These are phyloP conservation scores for Agonum fuliginosum DNA, from an alignment of 2,888 invertebrate species.

Conservation along the genomic window DNA sequence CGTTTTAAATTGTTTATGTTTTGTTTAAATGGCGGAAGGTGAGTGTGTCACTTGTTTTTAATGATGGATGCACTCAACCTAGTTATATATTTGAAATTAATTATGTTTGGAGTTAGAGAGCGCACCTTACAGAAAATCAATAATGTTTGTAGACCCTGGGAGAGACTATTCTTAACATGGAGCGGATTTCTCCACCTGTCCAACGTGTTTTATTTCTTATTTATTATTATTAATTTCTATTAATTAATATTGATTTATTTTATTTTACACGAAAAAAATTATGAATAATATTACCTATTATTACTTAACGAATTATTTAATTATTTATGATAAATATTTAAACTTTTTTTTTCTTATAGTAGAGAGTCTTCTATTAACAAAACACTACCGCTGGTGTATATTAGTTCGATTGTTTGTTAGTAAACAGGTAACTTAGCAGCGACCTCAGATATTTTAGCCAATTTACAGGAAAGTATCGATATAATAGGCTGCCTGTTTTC, in stretches of 20 bases:
- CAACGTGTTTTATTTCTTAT: not conserved
- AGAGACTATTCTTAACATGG: slow-evolving; percentile 46
- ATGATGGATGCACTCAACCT: not conserved
- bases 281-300: too few relatives aligned
- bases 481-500: slow-evolving; percentile 68
- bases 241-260: not conserved
- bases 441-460: slow-evolving; percentile 68
- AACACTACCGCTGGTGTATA: not conserved
- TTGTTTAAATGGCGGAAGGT: not conserved
- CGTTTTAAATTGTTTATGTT: too few relatives aligned
- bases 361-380: not conserved
- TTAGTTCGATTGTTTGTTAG: slow-evolving; percentile 62
- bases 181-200: not conserved
- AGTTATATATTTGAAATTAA: slow-evolving; percentile 37
- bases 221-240: too few relatives aligned
- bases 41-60: not conserved
- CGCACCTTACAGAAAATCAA: slow-evolving; percentile 46
- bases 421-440: slow-evolving; percentile 70
- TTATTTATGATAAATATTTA: too few relatives aligned
- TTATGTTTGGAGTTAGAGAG: slow-evolving; percentile 27
- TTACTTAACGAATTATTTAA: too few relatives aligned
- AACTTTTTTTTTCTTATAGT: not conserved
- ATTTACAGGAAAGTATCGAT: slow-evolving; percentile 68
- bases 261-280: not conserved
- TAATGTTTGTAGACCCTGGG: slow-evolving; percentile 38